These are phyloP conservation scores for Cirrhinus molitorella DNA, from an alignment of 2,797 vertebrate species.

Conservation along the genomic window DNA sequence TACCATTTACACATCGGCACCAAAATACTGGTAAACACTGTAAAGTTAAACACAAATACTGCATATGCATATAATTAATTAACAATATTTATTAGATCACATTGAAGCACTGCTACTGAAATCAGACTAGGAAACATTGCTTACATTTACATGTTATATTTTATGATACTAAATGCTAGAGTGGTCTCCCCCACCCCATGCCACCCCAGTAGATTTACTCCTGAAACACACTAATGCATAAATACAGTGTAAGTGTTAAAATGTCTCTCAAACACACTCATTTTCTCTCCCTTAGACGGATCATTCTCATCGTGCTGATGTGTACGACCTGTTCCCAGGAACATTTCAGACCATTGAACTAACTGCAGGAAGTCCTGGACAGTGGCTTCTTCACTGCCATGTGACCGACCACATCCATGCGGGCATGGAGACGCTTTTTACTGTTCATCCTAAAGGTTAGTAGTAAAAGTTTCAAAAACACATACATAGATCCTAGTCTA, in stretches of 20 bases:
- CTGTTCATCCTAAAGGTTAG: slow-evolving; percentile 29
- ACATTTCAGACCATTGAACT: slow-evolving; percentile 85
- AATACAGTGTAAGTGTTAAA: neutral
- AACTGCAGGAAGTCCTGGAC: slow-evolving; percentile 81
- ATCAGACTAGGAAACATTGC: neutral
- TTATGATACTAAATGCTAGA: neutral
- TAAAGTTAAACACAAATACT: neutral
- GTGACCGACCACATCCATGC: slow-evolving; percentile 82
- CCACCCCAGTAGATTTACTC: neutral
- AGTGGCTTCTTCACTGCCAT: slow-evolving; percentile 85
- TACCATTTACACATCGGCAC: neutral
- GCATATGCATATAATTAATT: no score
- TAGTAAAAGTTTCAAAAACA: neutral
- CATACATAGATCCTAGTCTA: neutral
- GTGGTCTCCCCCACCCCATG: neutral
- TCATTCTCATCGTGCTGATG: slow-evolving; percentile 79
- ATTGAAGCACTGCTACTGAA: neutral
- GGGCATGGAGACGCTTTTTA: slow-evolving; percentile 85
- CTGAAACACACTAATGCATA: neutral
- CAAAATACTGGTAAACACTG: neutral
- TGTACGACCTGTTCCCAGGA: slow-evolving; percentile 84
- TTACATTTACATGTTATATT: neutral
- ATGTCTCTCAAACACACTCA: neutral
- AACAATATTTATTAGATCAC: neutral
- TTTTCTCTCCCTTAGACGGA: slow-evolving; percentile 71